phyloP scores from a whole-genome alignment of 2,888 invertebrate genomes.

The Vannuccia rotundouncinata region DNA sequence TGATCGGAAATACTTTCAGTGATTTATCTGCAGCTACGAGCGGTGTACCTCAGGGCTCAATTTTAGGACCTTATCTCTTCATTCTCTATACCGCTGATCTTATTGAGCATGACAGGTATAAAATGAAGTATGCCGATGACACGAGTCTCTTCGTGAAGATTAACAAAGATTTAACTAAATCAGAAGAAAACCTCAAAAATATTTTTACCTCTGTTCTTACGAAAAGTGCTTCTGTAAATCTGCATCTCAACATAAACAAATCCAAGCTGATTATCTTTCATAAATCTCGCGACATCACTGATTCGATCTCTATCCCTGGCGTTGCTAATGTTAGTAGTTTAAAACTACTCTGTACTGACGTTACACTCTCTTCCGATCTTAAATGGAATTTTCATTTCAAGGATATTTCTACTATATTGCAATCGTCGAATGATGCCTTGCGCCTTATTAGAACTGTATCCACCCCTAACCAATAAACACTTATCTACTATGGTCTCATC shows the following conservation, averaged over 20 bases:
- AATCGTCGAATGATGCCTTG: slow-evolving; percentile 6
- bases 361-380: slow-evolving; percentile 23
- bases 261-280: slow-evolving; percentile 17
- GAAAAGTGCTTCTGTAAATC: slow-evolving; percentile 22
- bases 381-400: slow-evolving; percentile 3
- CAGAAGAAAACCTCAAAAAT: slow-evolving; percentile 24
- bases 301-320: slow-evolving; percentile 15
- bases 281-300: slow-evolving; percentile 11
- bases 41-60: slow-evolving; percentile 9
- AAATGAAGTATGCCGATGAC: not conserved
- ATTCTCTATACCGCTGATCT: slow-evolving; percentile 11
- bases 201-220: slow-evolving; percentile 9
- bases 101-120: slow-evolving; percentile 15
- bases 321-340: slow-evolving; percentile 16
- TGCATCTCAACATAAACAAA: slow-evolving; percentile 12
- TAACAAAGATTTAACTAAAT: slow-evolving; percentile 19
- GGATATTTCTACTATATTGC: slow-evolving; percentile 9
- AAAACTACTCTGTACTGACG: slow-evolving; percentile 6
- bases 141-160: not conserved
- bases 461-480: not conserved
- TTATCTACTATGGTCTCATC: slow-evolving; percentile 20
- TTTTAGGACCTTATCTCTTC: slow-evolving; percentile 21
- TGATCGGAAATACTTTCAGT: slow-evolving; percentile 17
- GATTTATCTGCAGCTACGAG: slow-evolving; percentile 23
- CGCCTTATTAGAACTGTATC: slow-evolving; percentile 19